A percentile compares a stretch with the other conserved stretches of the same genome.
Conservation (phyloP, 2,797 vertebrate species). For the Muraenolepis orangiensis region DNA sequence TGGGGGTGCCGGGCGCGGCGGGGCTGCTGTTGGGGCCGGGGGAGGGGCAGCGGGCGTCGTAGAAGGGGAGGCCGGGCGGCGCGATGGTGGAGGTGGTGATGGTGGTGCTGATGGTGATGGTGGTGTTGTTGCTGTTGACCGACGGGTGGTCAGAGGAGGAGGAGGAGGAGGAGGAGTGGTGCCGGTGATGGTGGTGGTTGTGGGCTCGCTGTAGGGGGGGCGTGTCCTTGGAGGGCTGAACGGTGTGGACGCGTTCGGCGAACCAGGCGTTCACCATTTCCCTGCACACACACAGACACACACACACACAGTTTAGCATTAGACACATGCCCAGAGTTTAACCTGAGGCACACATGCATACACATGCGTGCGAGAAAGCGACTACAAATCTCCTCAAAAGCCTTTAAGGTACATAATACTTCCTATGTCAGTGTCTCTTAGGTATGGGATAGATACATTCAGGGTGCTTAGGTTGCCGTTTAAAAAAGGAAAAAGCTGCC, state of each 20-base stretch:
- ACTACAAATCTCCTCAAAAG: not conserved
- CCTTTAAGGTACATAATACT: not conserved
- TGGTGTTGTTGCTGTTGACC: constrained; percentile 32
- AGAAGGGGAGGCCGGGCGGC: constrained; percentile 58
- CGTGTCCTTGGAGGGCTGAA: constrained; percentile 76
- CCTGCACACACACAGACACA: constrained; percentile 61
- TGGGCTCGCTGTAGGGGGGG: constrained; percentile 63
- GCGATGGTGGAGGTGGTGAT: constrained; percentile 61
- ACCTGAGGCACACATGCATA: not conserved
- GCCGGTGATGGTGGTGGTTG: too few species aligned
- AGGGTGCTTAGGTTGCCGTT: too few species aligned
- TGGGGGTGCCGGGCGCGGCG: constrained; percentile 77
- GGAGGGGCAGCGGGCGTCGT: constrained; percentile 56
- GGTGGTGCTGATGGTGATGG: constrained; percentile 61
- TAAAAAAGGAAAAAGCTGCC: too few species aligned
- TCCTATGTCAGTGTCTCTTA: too few species aligned
- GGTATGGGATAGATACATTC: too few species aligned
- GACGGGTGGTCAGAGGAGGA: not conserved
- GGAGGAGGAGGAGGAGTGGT: too few species aligned
- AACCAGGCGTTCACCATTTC: constrained; percentile 99
- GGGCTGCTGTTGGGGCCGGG: constrained; percentile 53
- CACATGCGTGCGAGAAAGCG: not conserved
- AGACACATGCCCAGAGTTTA: not conserved
- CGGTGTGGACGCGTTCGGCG: constrained; percentile 89
- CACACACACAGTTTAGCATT: too few species aligned